These are phyloP conservation scores for Rhagologus leucostigma DNA, from an alignment of 2,113 vertebrate genomes.

Conservation along the genomic window DNA sequence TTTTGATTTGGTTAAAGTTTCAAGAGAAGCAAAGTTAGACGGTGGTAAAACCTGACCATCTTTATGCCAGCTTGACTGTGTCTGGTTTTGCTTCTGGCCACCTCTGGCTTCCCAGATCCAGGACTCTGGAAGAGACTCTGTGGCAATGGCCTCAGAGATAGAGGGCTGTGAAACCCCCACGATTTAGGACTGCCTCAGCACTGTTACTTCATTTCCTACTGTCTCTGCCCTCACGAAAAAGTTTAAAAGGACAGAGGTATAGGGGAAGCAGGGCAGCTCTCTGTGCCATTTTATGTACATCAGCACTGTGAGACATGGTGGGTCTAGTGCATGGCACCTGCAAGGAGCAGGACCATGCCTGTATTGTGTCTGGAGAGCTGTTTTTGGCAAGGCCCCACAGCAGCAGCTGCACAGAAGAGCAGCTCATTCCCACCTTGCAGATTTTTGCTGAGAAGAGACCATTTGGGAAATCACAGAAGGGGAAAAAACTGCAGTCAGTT, in stretches of 20 bases:
- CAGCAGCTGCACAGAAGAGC: neutral
- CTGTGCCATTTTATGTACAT: neutral
- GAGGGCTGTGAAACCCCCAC: fast-evolving
- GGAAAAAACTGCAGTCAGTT: neutral
- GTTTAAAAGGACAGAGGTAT: neutral
- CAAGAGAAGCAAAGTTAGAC: neutral
- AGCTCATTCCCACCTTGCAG: neutral
- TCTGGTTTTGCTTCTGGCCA: neutral
- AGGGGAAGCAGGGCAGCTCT: neutral
- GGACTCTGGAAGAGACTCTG: neutral
- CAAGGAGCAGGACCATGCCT: neutral
- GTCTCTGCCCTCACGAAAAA: neutral
- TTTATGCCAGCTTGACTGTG: neutral
- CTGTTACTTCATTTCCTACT: fast-evolving
- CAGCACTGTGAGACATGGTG: neutral
- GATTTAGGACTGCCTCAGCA: neutral
- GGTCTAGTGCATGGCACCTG: fast-evolving
- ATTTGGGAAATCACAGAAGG: neutral
- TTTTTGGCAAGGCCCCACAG: neutral
- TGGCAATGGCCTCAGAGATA: neutral
- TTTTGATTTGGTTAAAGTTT: neutral
- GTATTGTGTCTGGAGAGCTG: fast-evolving
- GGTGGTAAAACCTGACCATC: neutral
- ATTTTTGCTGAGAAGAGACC: neutral
- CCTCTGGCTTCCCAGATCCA: neutral